Base-by-base conservation (phyloP, 2,797 vertebrate genomes). In the Falco peregrinus region DNA sequence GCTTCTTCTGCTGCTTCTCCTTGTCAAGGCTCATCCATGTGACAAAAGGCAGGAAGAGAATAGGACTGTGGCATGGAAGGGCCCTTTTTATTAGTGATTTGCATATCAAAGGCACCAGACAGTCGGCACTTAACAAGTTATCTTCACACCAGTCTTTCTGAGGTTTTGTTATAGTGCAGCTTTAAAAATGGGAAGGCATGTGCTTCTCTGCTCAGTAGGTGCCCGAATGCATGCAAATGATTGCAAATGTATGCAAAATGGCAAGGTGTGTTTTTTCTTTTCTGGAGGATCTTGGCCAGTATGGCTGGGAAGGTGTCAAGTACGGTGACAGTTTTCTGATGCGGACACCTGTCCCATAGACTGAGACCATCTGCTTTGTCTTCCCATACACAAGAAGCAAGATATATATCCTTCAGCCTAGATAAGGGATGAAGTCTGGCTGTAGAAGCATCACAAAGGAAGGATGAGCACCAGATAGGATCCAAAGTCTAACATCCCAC, bases 321-420 rank as follows among this genome's bases (percentile, higher is more conserved):
- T 50, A 48, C 31, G 0, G 93, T 96, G 96, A 93, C 96, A 96
- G 95, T 84, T 96, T 95, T 97, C 69, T 96, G 92, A 96, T 95
- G 90, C 76, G 94, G 94, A 96, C 96, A 97, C 96, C 96, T 97
- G 96, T 96, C 93, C 92, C 82, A 82, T 93, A 97, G 96, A 94
- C 96, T 93, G 87, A 95, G 90, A 95, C 96, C 96, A 97, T 96
- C 96, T 97, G 96, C 60, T 96, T 97, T 91, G 73, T 84, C 96
- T 95, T 92, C 59, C 82, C 15, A 6, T 91, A 7, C 15, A 78
- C 25, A 33, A 63, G 76, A 80, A 91, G 41, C 33, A 85, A 89
- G 76, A 87, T 21, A 48, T 5, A 17, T 51, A 83, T n/a, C 57
- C 54, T 83, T 85, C 81, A 82, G 90, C 33, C 21, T 39, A 85